Conservation (phyloP, 2,113 vertebrate genomes). For the Alouatta palliata region DNA sequence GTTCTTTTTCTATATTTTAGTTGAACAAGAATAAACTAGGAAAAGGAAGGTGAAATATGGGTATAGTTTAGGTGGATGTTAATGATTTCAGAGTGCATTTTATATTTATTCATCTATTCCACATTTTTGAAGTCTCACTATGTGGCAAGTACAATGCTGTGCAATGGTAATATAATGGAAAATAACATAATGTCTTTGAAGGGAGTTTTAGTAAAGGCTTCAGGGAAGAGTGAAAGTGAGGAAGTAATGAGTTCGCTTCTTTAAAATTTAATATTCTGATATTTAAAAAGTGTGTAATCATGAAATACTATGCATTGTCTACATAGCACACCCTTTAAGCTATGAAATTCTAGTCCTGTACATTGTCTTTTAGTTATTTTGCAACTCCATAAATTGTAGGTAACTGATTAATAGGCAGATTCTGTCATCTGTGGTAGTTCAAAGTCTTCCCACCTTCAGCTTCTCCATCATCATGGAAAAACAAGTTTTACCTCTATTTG, state of each 20-base stretch:
- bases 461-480: neutral
- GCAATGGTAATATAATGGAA: neutral
- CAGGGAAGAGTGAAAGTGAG: neutral
- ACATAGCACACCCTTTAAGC: neutral
- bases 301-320: neutral
- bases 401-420: neutral
- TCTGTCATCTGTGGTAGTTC: neutral
- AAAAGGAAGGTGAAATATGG: neutral
- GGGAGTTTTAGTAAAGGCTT: neutral
- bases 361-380: neutral
- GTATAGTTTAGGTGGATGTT: neutral
- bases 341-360: neutral
- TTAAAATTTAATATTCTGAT: neutral
- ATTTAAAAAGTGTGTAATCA: neutral
- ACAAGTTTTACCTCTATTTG: neutral
- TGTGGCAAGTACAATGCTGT: neutral
- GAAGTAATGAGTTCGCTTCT: neutral
- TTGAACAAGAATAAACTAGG: neutral
- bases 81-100: neutral
- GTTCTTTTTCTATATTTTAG: neutral
- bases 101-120: neutral
- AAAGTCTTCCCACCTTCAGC: neutral
- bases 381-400: neutral
- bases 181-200: neutral
- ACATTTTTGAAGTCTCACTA: neutral